These are phyloP conservation scores for Sebastes iracundus DNA, from an alignment of 2,797 vertebrate species.

Conservation along the genomic window DNA sequence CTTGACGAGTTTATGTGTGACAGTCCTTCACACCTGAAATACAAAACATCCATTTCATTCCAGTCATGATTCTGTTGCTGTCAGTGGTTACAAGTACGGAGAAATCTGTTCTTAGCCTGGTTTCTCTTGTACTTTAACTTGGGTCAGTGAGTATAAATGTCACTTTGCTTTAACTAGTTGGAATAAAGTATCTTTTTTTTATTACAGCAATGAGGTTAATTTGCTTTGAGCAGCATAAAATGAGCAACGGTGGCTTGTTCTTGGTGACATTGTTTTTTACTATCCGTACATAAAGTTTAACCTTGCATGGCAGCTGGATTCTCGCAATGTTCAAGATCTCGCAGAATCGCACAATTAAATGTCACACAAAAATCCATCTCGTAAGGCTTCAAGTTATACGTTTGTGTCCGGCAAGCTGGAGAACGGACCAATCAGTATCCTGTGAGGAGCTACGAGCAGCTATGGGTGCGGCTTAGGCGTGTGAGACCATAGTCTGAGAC, in stretches of 20 bases:
- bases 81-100: neutral
- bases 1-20: neutral
- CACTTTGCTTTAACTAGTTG: neutral
- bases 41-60: neutral
- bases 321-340: too few relatives aligned
- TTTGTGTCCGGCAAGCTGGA: too few relatives aligned
- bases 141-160: neutral
- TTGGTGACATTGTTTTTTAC: neutral
- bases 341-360: too few relatives aligned
- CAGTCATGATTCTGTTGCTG: neutral
- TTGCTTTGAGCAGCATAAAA: neutral
- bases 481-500: too few relatives aligned
- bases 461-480: accelerated
- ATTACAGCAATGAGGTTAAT: neutral
- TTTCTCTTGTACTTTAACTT: neutral
- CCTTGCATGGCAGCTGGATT: too few relatives aligned
- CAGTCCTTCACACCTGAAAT: neutral
- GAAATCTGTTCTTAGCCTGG: neutral
- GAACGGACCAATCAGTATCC: too few relatives aligned
- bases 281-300: too few relatives aligned
- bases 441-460: accelerated
- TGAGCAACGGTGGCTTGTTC: neutral
- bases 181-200: neutral
- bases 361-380: too few relatives aligned
- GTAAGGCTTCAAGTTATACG: accelerated